These are phyloP conservation scores for Tyto alba DNA, from an alignment of 2,113 vertebrate species.

Conservation along the genomic window DNA sequence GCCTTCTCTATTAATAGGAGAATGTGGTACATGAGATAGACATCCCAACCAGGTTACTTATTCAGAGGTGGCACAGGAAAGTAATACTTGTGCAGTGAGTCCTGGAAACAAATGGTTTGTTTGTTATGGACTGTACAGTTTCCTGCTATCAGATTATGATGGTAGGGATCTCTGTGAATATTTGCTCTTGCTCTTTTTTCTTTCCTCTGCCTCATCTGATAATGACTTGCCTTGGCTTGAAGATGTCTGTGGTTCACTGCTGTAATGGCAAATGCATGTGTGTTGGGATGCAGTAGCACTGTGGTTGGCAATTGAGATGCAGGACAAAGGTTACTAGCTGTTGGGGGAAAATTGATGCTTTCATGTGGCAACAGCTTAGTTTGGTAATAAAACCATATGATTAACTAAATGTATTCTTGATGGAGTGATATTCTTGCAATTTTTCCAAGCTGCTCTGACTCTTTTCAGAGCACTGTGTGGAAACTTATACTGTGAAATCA, in stretches of 20 bases:
- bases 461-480: not conserved
- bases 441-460: not conserved
- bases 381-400: not conserved
- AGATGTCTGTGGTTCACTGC: not conserved
- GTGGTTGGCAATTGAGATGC: not conserved
- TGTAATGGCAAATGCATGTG: not conserved
- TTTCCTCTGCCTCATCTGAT: slow-evolving; percentile 33
- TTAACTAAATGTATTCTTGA: not conserved
- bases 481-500: not conserved
- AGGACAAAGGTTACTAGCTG: slow-evolving; percentile 3
- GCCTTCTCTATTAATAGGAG: slow-evolving; percentile 63
- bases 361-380: not conserved
- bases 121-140: slow-evolving; percentile 63
- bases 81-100: slow-evolving; percentile 74
- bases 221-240: slow-evolving; percentile 19
- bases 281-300: not conserved
- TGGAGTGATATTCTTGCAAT: not conserved
- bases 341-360: slow-evolving; percentile 7
- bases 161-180: slow-evolving; percentile 70
- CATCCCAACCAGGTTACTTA: slow-evolving; percentile 36
- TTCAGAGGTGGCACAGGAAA: slow-evolving; percentile 62
- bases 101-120: slow-evolving; percentile 71
- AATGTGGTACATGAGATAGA: slow-evolving; percentile 53
- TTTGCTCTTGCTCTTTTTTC: slow-evolving; percentile 62
- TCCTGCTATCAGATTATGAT: slow-evolving; percentile 69